phyloP scores from a whole-genome alignment of 2,113 vertebrate species.

The Lota lota region DNA sequence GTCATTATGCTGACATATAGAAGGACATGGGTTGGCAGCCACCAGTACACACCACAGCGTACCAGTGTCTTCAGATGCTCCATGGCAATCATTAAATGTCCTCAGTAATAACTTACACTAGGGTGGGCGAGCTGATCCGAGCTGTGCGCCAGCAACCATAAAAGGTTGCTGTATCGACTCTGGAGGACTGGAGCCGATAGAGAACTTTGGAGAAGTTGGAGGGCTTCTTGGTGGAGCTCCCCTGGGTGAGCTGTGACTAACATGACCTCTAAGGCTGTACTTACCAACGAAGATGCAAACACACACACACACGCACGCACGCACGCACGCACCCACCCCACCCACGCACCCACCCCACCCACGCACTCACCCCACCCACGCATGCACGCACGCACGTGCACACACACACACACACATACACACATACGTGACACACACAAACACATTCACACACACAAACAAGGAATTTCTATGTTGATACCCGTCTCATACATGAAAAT shows the following conservation, averaged over 20 bases:
- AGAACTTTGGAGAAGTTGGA: not conserved
- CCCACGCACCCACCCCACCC: not conserved
- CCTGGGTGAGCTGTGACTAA: conserved; percentile 25
- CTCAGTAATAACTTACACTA: conserved; percentile 46
- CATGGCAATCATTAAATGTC: conserved; percentile 31
- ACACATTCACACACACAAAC: not conserved
- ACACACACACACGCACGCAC: not conserved
- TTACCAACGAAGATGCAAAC: not conserved
- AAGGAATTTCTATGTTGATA: not conserved
- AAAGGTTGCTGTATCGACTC: conserved; percentile 65
- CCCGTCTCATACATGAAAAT: no score
- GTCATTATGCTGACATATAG: conserved; percentile 19
- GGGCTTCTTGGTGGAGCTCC: conserved; percentile 33
- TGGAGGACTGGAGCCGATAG: conserved; percentile 1
- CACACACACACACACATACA: conserved; percentile 2
- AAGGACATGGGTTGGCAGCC: not conserved
- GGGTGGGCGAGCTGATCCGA: conserved; percentile 30
- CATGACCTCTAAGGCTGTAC: conserved; percentile 16
- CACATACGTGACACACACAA: not conserved
- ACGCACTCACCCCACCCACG: not conserved
- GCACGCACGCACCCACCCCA: not conserved
- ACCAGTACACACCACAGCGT: conserved; percentile 3
- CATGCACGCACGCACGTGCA: not conserved
- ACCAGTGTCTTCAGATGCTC: not conserved
- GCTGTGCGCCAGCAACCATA: conserved; percentile 17